Evolutionary conservation across 2,888 invertebrate genomes (phyloP).

Genomic region (Chaetogeoica ovagalla): DNA sequence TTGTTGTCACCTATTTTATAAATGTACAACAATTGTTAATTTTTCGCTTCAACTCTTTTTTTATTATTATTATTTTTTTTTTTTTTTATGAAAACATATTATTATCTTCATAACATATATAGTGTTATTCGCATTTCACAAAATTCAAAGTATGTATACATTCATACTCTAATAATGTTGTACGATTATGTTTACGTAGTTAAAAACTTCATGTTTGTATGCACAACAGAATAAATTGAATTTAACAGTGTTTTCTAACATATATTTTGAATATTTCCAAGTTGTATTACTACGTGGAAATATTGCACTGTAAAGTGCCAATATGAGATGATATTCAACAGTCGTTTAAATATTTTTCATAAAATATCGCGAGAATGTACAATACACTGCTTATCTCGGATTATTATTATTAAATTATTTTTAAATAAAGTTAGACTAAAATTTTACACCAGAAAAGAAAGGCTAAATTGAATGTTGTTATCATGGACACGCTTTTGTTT

Average conservation of each 20-base stretch:
- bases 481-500: background rate
- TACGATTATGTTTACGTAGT: constrained; percentile 10
- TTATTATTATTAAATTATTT: too few relatives aligned
- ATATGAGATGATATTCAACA: background rate
- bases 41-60: too few relatives aligned
- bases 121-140: background rate
- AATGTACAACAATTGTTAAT: too few relatives aligned
- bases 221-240: background rate
- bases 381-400: background rate
- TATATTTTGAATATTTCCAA: background rate
- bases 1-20: too few relatives aligned
- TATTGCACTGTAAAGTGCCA: background rate
- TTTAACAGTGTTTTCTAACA: background rate
- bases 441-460: background rate
- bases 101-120: background rate
- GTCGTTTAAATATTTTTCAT: background rate
- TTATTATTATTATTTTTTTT: too few relatives aligned
- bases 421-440: too few relatives aligned
- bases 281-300: background rate
- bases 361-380: background rate
- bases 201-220: constrained; percentile 14
- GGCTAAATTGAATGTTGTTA: background rate
- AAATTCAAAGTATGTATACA: constrained; percentile 9
- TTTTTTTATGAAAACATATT: too few relatives aligned
- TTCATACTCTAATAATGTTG: constrained; percentile 2